Evolutionary conservation across 2,797 vertebrate species (phyloP), one percentile per base, ranked within the genome.

Genomic region (Hapalemur alaotrensis): DNA sequence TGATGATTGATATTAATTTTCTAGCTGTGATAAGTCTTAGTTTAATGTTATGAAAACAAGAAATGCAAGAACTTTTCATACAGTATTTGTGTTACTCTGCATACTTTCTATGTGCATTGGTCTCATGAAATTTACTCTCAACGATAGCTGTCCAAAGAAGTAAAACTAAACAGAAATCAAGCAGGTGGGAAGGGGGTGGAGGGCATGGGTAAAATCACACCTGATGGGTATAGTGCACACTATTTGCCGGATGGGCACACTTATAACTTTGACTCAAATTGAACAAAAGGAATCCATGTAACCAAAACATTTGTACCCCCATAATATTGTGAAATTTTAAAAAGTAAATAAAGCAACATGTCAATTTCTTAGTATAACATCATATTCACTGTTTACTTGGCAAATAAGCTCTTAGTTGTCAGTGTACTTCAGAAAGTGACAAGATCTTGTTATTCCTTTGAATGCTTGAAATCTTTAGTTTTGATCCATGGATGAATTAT

Each of bases 381-480:
- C 14, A 22, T 93, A 48, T 79, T 95, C 32, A 65, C 63, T 13
- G 73, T 91, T 97, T 87, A 50, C 52, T 95, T 61, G 32, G 43
- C 91, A 5, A 91, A 84, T 89, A 72, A 92, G 89, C 88, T 92
- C 94, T 63, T n/a, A 75, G 30, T 95, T 96, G 69, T 78, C 61
- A 41, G 17, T 82, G 13, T 41, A 69, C 46, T 97, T 96, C 52
- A 95, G 88, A 65, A 52, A 25, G 46, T 67, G 73, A 43, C 54
- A 41, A 22, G 32, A 57, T 63, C 11, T 82, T 82, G 14, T 67
- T 41, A 48, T 67, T 67, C 7, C 3, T 41, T 69, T 50, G 22
- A 59, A 57, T 65, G 87, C 15, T 82, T 41, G 28, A 92, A 88
- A 82, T 75, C 30, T 32, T 43, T 81, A n/a, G 5, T 52, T 93